Evolutionary conservation across 92 coral and sea anemone genomes (phyloP), one percentile per base, ranked within the genome.

Genomic region (Zoanthus solanderi): DNA sequence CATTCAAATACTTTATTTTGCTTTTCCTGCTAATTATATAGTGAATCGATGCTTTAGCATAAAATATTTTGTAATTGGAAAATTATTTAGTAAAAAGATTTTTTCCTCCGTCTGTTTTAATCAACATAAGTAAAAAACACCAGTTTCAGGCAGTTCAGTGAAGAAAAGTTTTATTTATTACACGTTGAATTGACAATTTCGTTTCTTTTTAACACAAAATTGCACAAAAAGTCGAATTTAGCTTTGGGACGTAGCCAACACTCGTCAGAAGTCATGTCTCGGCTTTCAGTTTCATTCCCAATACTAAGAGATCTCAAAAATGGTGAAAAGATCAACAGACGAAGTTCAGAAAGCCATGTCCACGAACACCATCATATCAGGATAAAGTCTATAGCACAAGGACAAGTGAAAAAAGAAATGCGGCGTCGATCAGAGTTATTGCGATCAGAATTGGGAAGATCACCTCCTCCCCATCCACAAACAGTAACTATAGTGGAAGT

Each of bases 331-430:
- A 89, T 89, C 76, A 93, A 93, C 80, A 81, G 96, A 71, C 88
- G 94, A 63, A 87, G 98, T 78, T 92, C 94, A 16, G 75, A 82
- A 0, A 91, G 87, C 44, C 75, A 83, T 53, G 37, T 52, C 60
- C 87, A 87, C 69, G 83, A 65, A 16, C 85, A 86, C 75, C 78
- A 50, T 30, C 87, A 79, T 75, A 93, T 97, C 89, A 91, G 98
- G 84, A 91, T 97, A 76, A 97, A 97, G 93, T 97, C 99, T 65
- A 88, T 97, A 63, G 99, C 99, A 46, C 96, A 93, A 86, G 95
- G 94, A 71, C 98, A 95, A 56, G 93, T 97, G 9, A 34, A 75
- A 78, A 94, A 83, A 60, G 99, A 97, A 79, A 90, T 93, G 86
- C 93, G 93, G 45, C 97, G 95, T 54, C 94, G 88, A 48, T 84